These are phyloP conservation scores for Pristionchus exspectatus DNA, from an alignment of 2,888 invertebrate genomes.

Conservation along the genomic window DNA sequence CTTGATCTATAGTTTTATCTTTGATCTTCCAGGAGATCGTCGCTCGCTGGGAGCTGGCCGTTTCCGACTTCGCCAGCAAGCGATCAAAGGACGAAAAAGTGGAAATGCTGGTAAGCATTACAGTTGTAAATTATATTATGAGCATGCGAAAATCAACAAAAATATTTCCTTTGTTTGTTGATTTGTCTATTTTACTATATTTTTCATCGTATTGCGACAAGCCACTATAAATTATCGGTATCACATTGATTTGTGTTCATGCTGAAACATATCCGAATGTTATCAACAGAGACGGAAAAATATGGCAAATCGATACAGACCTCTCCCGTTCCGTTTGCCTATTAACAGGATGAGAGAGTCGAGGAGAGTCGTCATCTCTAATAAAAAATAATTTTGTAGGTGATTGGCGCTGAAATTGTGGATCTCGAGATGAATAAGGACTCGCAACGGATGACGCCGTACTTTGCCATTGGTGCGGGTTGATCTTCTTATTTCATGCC, in stretches of 20 bases:
- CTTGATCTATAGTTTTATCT: not conserved
- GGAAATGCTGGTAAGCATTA: conserved; percentile 64
- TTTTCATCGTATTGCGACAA: not conserved
- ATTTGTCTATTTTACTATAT: not conserved
- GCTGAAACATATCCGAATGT: not conserved
- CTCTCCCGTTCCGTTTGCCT: too few relatives aligned
- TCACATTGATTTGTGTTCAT: too few relatives aligned
- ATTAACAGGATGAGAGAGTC: too few relatives aligned
- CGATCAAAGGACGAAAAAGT: conserved; percentile 59
- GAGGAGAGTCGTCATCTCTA: too few relatives aligned
- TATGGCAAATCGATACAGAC: not conserved
- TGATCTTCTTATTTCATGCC: conserved; percentile 12
- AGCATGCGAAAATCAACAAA: too few relatives aligned
- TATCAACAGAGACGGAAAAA: not conserved
- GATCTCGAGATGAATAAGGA: conserved; percentile 78
- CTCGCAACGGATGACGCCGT: conserved; percentile 74
- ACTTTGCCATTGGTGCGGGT: conserved; percentile 68
- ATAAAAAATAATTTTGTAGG: conserved; percentile 58
- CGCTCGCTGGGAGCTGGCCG: conserved; percentile 71
- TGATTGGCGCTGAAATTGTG: conserved; percentile 77
- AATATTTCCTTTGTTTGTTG: not conserved
- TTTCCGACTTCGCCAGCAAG: conserved; percentile 65
- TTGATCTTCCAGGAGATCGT: conserved; percentile 58
- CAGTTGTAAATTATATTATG: too few relatives aligned
- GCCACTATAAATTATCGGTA: not conserved